phyloP scores from a whole-genome alignment of 2,888 invertebrate species.

The Zootermopsis nevadensis region DNA sequence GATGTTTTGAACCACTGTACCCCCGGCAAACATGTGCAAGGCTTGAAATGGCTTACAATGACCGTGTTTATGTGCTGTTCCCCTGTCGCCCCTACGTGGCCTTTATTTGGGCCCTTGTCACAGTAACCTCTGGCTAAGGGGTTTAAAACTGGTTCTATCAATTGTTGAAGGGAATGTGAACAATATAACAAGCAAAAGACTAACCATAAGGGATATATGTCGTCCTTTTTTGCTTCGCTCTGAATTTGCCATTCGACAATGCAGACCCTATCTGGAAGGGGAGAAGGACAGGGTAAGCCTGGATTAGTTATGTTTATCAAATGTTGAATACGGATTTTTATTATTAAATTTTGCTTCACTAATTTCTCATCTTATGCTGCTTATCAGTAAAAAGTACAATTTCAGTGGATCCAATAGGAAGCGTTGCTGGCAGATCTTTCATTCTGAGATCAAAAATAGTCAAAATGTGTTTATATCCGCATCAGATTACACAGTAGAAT shows the following conservation, averaged over 20 bases:
- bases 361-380: too few relatives aligned
- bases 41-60: slow-evolving; percentile 34
- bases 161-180: slow-evolving; percentile 14
- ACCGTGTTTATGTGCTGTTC: slow-evolving; percentile 17
- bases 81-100: slow-evolving; percentile 1
- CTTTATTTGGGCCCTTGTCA: slow-evolving; percentile 16
- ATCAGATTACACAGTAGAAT: too few relatives aligned
- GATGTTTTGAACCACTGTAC: slow-evolving; percentile 8
- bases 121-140: slow-evolving; percentile 2
- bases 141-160: slow-evolving; percentile 24
- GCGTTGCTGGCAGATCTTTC: too few relatives aligned
- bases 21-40: slow-evolving; percentile 9
- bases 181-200: slow-evolving; percentile 19
- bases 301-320: too few relatives aligned
- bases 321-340: too few relatives aligned
- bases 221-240: neutral
- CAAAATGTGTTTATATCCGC: too few relatives aligned
- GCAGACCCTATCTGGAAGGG: too few relatives aligned
- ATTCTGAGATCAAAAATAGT: too few relatives aligned
- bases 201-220: slow-evolving; percentile 9
- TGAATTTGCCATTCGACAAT: neutral
- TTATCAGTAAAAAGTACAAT: too few relatives aligned
- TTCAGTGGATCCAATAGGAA: too few relatives aligned
- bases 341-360: too few relatives aligned
- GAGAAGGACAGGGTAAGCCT: too few relatives aligned